These are phyloP conservation scores for Eutolmus rufibarbis DNA, from an alignment of 2,888 invertebrate genomes.

Conservation along the genomic window DNA sequence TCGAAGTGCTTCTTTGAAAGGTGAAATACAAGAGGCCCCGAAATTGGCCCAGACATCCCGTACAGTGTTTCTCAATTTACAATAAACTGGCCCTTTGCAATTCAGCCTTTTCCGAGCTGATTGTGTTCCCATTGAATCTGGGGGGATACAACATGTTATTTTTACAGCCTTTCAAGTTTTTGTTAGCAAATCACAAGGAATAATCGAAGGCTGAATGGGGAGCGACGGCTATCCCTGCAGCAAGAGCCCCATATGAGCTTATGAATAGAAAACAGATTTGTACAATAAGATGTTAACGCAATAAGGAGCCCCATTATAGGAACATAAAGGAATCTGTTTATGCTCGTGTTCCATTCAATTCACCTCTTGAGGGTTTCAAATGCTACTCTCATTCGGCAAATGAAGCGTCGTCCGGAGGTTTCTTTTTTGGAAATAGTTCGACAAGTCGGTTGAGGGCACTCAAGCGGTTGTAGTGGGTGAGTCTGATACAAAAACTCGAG, in stretches of 20 bases:
- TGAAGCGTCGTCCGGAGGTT: neutral
- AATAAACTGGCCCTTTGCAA: conserved; percentile 19
- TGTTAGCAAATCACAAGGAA: conserved; percentile 10
- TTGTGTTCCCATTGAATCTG: neutral
- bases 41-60: neutral
- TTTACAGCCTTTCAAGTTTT: conserved; percentile 21
- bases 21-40: neutral
- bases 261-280: conserved; percentile 23
- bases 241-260: neutral
- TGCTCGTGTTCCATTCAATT: neutral
- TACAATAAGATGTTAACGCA: conserved; percentile 18
- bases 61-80: conserved; percentile 19
- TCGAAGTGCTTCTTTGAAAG: neutral
- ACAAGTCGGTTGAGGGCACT: neutral
- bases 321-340: conserved; percentile 16
- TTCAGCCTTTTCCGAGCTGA: conserved; percentile 6
- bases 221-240: neutral
- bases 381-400: neutral
- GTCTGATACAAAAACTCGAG: neutral
- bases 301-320: neutral
- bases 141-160: conserved; percentile 1
- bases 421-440: neutral
- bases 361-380: conserved; percentile 12
- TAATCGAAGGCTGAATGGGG: conserved; percentile 11
- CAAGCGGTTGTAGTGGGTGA: neutral